Base-by-base conservation (phyloP, 1,140 invertebrate genomes). In the Habropoda laboriosa region DNA sequence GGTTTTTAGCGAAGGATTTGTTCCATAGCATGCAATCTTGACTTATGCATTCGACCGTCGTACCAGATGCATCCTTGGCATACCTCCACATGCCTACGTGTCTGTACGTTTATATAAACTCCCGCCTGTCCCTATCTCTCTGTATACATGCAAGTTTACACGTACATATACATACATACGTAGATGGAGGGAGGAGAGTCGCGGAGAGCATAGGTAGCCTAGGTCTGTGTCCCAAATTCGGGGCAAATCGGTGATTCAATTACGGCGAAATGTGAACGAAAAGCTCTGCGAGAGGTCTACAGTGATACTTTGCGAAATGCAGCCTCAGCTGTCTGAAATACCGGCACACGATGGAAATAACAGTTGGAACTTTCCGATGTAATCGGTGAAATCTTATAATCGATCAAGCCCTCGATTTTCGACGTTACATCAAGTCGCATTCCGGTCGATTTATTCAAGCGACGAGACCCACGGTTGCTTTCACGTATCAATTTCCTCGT, bases 221-320 rank as follows among this genome's bases (percentile, higher is more conserved):
- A 13, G 38, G 16, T 13, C 38, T 32, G 21, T 57, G 74, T 30
- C 32, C 66, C 24, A 68, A 78, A 60, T 78, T 78, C 53, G 16
- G 75, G 66, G 42, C 75, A 71, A 71, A 78, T 71, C 75, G 55
- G 55, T 78, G 67, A 78, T 71, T 78, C 53, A 61, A 78, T 78
- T 78, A 78, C 42, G 27, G 3, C 24, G 67, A 61, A 60, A 78
- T 21, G 53, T 2, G 66, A 61, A 40, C 55, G 75, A 51, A 71
- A 58, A 60, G 32, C 53, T 32, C 24, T 30, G 42, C 1, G 38
- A 57, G 51, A 76, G n/a, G n/a, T 47, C 16, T 16, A 40, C n/a
- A 35, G 40, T 38, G 73, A 55, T 75, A 75, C 60, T 40, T 42
- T 42, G 38, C 10, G 30, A 57, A 68, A 67, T 68, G 40, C 74